Evolutionary conservation across 2,888 invertebrate genomes (phyloP).

Genomic region (Cecidostiba fungosa): DNA sequence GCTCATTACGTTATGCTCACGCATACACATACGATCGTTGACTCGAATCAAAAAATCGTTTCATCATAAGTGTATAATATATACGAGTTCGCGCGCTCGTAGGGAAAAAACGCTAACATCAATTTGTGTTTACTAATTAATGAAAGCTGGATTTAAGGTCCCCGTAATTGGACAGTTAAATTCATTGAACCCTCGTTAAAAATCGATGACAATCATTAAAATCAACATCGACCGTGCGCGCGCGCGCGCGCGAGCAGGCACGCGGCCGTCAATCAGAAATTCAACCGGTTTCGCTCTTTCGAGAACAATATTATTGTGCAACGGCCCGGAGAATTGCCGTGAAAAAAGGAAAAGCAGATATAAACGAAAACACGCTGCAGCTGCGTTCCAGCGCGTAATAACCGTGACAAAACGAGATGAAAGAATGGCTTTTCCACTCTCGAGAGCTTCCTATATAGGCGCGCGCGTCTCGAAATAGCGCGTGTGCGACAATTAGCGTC

Average conservation of each 20-base stretch:
- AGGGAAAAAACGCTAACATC: conserved; percentile 12
- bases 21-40: not conserved
- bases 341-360: conserved; percentile 27
- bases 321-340: not conserved
- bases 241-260: not conserved
- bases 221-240: conserved; percentile 25
- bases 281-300: conserved; percentile 49
- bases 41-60: not conserved
- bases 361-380: conserved; percentile 26
- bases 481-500: conserved; percentile 28
- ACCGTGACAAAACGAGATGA: conserved; percentile 21
- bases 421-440: not conserved
- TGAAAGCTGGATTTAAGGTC: conserved; percentile 26
- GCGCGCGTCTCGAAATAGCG: conserved; percentile 27
- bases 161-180: conserved; percentile 45
- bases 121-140: conserved; percentile 52
- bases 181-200: conserved; percentile 50
- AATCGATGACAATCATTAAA: conserved; percentile 59
- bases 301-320: conserved; percentile 55
- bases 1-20: not conserved
- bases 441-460: not conserved
- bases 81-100: not conserved
- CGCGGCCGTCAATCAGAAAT: conserved; percentile 47
- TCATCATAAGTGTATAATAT: not conserved
- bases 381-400: conserved; percentile 45